Conservation (phyloP, 2,113 vertebrate species). For the Plecturocebus donacophilus region DNA sequence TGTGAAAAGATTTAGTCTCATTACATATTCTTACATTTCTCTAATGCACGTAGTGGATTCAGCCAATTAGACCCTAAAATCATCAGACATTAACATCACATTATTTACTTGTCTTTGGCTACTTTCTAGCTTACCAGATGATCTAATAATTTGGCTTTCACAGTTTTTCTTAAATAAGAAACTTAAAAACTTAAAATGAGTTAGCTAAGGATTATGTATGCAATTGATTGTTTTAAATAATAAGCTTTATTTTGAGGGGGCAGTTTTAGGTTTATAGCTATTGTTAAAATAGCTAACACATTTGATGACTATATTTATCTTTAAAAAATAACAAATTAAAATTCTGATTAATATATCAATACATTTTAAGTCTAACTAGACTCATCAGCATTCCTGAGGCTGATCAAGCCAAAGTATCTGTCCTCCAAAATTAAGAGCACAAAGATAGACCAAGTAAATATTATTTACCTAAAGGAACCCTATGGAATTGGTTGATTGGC, state of each 20-base stretch:
- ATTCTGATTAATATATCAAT: not conserved
- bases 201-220: not conserved
- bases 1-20: not conserved
- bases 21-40: not conserved
- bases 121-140: not conserved
- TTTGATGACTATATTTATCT: not conserved
- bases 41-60: not conserved
- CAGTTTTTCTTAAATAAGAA: not conserved
- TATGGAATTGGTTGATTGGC: not conserved
- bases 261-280: not conserved
- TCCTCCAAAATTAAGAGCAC: not conserved
- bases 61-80: not conserved
- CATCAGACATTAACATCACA: not conserved
- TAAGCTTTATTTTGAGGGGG: not conserved
- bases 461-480: not conserved
- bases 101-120: not conserved
- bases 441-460: not conserved
- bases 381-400: not conserved
- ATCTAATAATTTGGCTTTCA: not conserved
- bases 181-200: not conserved
- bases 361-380: not conserved
- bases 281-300: not conserved
- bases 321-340: not conserved
- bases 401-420: not conserved
- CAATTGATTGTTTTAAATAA: not conserved